Base-by-base conservation (phyloP, 2,888 invertebrate genomes). In the Prionchulus punctatus region DNA sequence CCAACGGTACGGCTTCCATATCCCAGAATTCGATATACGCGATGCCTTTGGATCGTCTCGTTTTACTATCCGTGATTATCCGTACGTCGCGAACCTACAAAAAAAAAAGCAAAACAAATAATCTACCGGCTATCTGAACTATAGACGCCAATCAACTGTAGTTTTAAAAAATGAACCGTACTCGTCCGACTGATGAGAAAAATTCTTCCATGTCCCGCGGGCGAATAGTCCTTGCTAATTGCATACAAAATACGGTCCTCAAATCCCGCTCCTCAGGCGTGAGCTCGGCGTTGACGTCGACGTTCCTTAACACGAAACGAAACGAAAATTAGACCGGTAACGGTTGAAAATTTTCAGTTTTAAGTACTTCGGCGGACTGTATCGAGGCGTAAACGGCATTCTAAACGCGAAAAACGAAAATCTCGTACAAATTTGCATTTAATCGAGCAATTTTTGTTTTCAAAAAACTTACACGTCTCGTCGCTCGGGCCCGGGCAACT, bases 21-120 rank as follows among this genome's bases (percentile, higher is more conserved):
- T 96, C 94, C 73, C 86, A 85, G 72, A 98, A 99, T 76, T 99
- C 98, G 59, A 99, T 90, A 71, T 99, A 99, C n/a, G 96, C 89
- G 66, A 99, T 96, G 49, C 98, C 98, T 76, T 99, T 99, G 69
- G 96, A 96, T 63, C 96, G 78, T 69, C 96, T 82, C 0, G 98
- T 99, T 75, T 96, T 94, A 75, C 94, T 96, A 75, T 98, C 98
- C 57, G 92, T 92, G 58, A 99, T 99, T 65, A 99, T 82, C 67
- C 96, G 80, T 25, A 99, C 98, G 77, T 99, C 98, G 65, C 91
- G 81, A 15, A 80, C 79, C 77, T 78, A 63, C 3, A 63, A 63
- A 23, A 59, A 48, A 47, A 18, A 56, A 52, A 27, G 50, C 15
- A 4, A 58, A 23, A 15, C 7, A 7, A 30, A n/a, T n/a, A n/a